Conservation (phyloP, 2,113 vertebrate genomes). For the Pterocles gutturalis region DNA sequence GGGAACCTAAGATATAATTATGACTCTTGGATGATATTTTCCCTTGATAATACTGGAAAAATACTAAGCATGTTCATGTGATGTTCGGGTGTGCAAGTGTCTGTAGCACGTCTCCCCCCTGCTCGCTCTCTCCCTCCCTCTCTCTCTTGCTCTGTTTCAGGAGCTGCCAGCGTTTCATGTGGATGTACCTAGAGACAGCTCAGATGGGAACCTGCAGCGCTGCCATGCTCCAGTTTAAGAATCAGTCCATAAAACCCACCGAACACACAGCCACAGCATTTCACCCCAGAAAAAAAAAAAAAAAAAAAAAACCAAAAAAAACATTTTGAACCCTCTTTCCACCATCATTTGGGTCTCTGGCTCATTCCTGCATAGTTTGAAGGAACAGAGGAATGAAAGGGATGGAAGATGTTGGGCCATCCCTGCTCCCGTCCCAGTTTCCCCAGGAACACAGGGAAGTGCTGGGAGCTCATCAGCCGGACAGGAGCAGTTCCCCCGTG, state of each 20-base stretch:
- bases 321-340: background rate
- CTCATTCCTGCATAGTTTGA: background rate
- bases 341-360: accelerated
- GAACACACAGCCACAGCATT: background rate
- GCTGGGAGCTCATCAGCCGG: accelerated
- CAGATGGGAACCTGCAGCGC: background rate
- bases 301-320: background rate
- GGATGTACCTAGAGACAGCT: background rate
- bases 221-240: background rate
- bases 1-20: slow-evolving; percentile 57
- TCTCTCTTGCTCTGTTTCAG: background rate
- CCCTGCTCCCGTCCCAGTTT: background rate
- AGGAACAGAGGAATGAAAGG: background rate
- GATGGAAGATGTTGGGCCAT: accelerated
- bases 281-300: background rate
- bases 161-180: background rate
- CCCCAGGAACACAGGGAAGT: accelerated
- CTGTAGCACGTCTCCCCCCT: background rate
- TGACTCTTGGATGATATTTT: slow-evolving; percentile 38
- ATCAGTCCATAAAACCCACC: background rate
- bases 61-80: slow-evolving; percentile 21
- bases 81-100: background rate
- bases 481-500: accelerated
- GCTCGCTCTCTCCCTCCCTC: background rate
- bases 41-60: slow-evolving; percentile 50